Conservation (phyloP, 2,797 vertebrate species). For the Rhinoraja longicauda region DNA sequence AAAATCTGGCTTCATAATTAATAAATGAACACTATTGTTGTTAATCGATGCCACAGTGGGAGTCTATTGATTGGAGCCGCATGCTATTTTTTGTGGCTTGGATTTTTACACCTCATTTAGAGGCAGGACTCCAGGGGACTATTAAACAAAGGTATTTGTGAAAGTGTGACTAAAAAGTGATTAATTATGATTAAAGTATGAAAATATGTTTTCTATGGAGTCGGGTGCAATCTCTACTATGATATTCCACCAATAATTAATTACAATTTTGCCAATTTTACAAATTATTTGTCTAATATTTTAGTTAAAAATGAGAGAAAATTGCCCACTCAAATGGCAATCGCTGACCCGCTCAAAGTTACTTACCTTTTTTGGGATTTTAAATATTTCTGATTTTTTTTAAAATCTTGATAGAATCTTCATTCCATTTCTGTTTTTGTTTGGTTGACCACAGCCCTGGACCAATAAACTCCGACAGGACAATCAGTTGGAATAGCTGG, state of each 20-base stretch:
- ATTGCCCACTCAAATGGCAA: background rate
- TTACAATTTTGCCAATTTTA: conserved; percentile 49
- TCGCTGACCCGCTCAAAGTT: background rate
- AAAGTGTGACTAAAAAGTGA: conserved; percentile 46
- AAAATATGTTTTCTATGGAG: conserved; percentile 43
- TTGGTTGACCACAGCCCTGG: background rate
- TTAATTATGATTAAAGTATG: conserved; percentile 48
- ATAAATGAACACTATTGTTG: conserved; percentile 72
- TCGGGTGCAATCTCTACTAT: conserved; percentile 51
- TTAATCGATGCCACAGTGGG: conserved; percentile 67
- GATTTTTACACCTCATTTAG: conserved; percentile 65
- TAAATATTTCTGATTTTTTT: background rate
- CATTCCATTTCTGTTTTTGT: background rate
- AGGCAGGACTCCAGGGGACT: conserved; percentile 58
- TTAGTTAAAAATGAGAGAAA: background rate
- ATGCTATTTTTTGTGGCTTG: conserved; percentile 58
- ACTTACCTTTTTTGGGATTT: no score
- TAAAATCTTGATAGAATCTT: background rate
- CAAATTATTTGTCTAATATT: conserved; percentile 35
- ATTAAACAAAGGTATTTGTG: conserved; percentile 62
- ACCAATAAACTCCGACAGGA: background rate
- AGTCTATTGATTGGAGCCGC: conserved; percentile 58
- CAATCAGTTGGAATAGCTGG: background rate
- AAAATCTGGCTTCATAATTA: conserved; percentile 70
- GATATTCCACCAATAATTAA: conserved; percentile 64